A percentile compares a stretch with the other conserved stretches of the same genome.
These are phyloP conservation scores for Gerris buenoi DNA, from an alignment of 1,140 invertebrate genomes.

Conservation along the genomic window DNA sequence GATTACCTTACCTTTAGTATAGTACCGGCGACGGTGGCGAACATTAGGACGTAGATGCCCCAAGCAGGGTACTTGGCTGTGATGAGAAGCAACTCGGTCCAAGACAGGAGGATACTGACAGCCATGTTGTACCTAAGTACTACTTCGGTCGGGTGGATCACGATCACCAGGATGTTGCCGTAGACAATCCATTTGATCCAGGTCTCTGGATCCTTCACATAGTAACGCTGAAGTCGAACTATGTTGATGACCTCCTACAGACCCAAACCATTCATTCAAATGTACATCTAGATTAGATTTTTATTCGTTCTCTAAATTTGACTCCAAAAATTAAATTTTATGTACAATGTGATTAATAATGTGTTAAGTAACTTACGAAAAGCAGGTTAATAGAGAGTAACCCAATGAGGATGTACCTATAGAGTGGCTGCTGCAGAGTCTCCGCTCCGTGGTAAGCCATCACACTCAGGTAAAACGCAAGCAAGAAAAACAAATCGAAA, in stretches of 20 bases:
- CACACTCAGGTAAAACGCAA: background rate
- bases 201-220: constrained; percentile 19
- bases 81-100: constrained; percentile 37
- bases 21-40: constrained; percentile 33
- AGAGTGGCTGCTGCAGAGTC: background rate
- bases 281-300: no score
- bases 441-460: background rate
- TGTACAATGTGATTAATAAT: background rate
- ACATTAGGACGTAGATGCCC: constrained; percentile 38
- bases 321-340: no score
- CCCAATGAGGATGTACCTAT: background rate
- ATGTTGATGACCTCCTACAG: constrained; percentile 20
- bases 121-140: constrained; percentile 37
- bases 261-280: no score
- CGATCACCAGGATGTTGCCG: constrained; percentile 3
- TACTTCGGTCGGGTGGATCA: constrained; percentile 4
- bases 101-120: constrained; percentile 33
- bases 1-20: constrained; percentile 31
- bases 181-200: constrained; percentile 20
- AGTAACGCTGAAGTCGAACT: constrained; percentile 16
- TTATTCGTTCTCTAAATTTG: no score
- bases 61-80: constrained; percentile 35
- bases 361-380: background rate
- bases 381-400: background rate
- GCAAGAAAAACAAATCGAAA: background rate